Evolutionary conservation across 2,888 invertebrate genomes (phyloP), one percentile per base, ranked within the genome.

Genomic region (Eubasilissa splendida): DNA sequence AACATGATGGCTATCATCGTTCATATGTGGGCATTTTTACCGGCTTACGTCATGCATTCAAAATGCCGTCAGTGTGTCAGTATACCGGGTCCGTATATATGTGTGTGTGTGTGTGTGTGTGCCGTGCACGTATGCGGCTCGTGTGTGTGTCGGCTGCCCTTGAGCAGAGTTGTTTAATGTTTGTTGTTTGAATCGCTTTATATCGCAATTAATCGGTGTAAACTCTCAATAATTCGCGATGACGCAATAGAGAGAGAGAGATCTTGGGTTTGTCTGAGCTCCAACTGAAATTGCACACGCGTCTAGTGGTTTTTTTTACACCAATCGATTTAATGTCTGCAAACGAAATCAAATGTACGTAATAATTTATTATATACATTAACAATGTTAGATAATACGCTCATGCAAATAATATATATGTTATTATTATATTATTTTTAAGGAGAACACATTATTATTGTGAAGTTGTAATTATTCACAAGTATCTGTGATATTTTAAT

Each of bases 21-120:
- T 63, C 81, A 70, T 66, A 78, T 54, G 52, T 79, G 76, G 66
- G 66, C 81, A 82, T 79, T 82, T 82, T 79, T 82, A 79, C 65
- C 50, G 31, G 22, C 53, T 82, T 79, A 79, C 81, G 81, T 82
- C 81, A 82, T 76, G 63, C 60, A 52, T 63, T 58, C 53, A 79
- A 77, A 77, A 58, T 76, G 42, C 56, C 66, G 65, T 56, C 65
- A 66, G 59, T 79, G 73, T 79, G 76, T 82, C 71, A 76, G 79
- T 79, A 58, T 73, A 60, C 60, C 60, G 31, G n/a, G n/a, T 59
- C 60, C 52, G n/a, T 52, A 10, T n/a, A n/a, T 42, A 50, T 75
- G 60, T 75, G 12, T 54, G 76, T 77, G 22, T 7, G 22, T 56
- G 56, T 56, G 56, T 56, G 33, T 4, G 58, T 58, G 52, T 52